Base-by-base conservation (phyloP, 2,888 invertebrate genomes). In the Anarsia innoxiella region DNA sequence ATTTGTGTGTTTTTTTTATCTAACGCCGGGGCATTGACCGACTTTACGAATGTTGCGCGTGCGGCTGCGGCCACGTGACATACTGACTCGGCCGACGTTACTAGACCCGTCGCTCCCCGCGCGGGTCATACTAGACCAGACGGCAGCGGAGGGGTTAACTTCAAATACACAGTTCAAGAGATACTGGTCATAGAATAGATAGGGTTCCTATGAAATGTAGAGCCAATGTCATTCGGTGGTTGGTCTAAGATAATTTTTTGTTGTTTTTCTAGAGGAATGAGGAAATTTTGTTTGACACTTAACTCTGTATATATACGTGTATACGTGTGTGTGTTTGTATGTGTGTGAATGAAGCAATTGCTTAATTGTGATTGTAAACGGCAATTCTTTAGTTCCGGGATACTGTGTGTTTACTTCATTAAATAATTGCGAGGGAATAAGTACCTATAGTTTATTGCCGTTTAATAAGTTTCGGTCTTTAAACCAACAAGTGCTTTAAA, bases 11-110 rank as follows among this genome's bases (percentile, higher is more conserved):
- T n/a, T n/a, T 71, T 79, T 76, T 82, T 76, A 82, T 80, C 82
- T 79, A 82, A 77, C 74, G 71, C 72, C 75, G 75, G 82, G 77
- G 83, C 83, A 83, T 82, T 83, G 83, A 83, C 83, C 83, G 82
- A 78, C 63, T 76, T 83, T 74, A 82, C 80, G 67, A 77, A 79
- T 74, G 69, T 70, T 77, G 80, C 80, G 77, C 77, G 72, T 62
- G 76, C 76, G 78, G 59, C 48, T n/a, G n/a, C 62, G 72, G 56
- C 80, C 82, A 83, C 82, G 82, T 82, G 82, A 82, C 82, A 78
- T 65, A 79, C 59, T 76, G 61, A 72, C 59, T 46, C 46, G 53
- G 28, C 79, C 70, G 60, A 41, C 48, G 35, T 50, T 45, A 31
- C 42, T 13, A 50, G 75, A 36, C 55, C 52, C 33, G 34, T 43